Evolutionary conservation across 1,140 invertebrate species (phyloP).

Genomic region (Drosophila tristis): DNA sequence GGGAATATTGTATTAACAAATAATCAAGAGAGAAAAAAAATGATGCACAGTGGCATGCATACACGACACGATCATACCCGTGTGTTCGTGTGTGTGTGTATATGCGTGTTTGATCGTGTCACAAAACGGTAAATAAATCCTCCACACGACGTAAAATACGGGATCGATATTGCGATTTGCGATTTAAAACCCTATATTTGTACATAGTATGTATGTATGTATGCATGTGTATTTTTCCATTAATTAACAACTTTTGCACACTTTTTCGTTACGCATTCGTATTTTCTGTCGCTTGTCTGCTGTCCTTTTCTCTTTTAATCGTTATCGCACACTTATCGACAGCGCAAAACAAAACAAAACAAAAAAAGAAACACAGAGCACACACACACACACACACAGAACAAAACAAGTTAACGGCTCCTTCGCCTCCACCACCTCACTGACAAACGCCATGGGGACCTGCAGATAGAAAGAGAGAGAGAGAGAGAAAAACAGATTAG

Average conservation of each 20-base stretch:
- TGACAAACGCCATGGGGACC: constrained; percentile 3
- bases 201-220: not conserved
- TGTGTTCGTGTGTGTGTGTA: not conserved
- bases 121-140: too few relatives aligned
- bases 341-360: constrained; percentile 24
- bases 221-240: constrained; percentile 57
- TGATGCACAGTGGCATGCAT: not conserved
- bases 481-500: constrained; percentile 25
- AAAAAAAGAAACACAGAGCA: constrained; percentile 1
- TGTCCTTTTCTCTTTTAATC: constrained; percentile 14
- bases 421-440: constrained; percentile 5
- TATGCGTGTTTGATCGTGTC: too few relatives aligned
- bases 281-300: constrained; percentile 6
- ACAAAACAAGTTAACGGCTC: constrained; percentile 26
- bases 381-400: not conserved
- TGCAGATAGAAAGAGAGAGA: constrained; percentile 26
- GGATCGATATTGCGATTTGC: too few relatives aligned
- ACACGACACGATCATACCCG: not conserved
- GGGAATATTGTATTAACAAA: not conserved
- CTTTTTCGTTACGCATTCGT: constrained; percentile 7
- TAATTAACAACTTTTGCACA: constrained; percentile 75
- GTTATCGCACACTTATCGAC: constrained; percentile 11
- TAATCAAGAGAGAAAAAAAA: constrained; percentile 1
- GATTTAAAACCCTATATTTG: constrained; percentile 1
- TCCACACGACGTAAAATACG: too few relatives aligned